Conservation (phyloP, 2,113 vertebrate species). For the Galeopterus variegatus region DNA sequence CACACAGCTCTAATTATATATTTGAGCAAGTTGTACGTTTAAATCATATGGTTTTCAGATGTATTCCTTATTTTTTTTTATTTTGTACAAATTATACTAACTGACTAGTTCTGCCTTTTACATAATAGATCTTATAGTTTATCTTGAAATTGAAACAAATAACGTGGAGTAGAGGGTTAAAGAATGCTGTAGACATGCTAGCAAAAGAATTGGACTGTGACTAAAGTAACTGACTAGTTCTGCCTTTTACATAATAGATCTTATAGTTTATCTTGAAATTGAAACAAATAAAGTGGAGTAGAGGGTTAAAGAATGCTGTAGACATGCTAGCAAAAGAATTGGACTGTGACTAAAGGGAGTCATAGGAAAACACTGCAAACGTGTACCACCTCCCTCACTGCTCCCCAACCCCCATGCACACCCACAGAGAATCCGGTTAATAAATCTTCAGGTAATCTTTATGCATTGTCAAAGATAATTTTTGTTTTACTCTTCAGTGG, state of each 20-base stretch:
- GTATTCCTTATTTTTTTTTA: neutral
- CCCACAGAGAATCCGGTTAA: neutral
- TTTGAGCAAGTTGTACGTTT: neutral
- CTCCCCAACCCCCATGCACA: no score
- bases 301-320: neutral
- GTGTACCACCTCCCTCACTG: neutral
- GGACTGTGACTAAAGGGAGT: neutral
- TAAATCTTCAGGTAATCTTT: neutral
- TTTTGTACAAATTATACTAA: neutral
- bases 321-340: neutral
- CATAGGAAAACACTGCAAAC: neutral
- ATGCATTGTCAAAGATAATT: neutral
- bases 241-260: neutral
- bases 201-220: no score
- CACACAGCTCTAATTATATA: neutral
- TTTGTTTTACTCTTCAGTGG: neutral
- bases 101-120: neutral
- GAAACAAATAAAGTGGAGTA: neutral
- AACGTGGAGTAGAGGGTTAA: neutral
- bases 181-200: neutral
- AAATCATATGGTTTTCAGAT: neutral
- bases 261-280: conserved; percentile 3
- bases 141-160: conserved; percentile 37
- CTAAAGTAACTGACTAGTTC: neutral
- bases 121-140: neutral